Conservation (phyloP, 2,888 invertebrate genomes). For the Uloborus plumipes region DNA sequence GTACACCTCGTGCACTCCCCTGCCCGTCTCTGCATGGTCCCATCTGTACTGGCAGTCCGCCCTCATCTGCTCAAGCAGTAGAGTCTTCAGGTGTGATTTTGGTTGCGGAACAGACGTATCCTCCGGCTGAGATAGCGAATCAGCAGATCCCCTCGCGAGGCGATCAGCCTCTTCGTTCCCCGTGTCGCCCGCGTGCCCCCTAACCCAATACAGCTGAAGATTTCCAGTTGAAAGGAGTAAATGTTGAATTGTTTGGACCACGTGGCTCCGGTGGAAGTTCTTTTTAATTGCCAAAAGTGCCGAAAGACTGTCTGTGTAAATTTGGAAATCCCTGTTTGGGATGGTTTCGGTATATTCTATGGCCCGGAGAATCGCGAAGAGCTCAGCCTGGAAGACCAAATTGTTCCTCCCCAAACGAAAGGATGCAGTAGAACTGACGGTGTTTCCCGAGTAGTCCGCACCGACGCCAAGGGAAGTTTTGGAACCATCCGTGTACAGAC, state of each 20-base stretch:
- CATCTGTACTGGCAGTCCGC: neutral
- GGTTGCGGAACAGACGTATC: too few species aligned
- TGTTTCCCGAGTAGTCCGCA: neutral
- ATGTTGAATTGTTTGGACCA: too few species aligned
- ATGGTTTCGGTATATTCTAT: neutral
- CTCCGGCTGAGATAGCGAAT: too few species aligned
- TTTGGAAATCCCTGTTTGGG: neutral
- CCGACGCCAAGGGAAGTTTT: neutral
- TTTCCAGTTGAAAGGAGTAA: too few species aligned
- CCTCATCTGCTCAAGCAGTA: neutral
- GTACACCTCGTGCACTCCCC: neutral
- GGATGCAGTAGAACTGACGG: neutral
- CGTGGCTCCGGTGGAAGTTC: too few species aligned
- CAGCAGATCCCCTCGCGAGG: too few species aligned
- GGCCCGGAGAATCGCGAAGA: neutral
- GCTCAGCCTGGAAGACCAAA: neutral
- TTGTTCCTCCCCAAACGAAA: neutral
- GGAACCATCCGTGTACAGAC: neutral
- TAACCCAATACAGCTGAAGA: too few species aligned
- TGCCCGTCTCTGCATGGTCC: neutral
- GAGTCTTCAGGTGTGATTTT: neutral
- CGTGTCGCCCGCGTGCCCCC: too few species aligned
- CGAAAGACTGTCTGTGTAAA: neutral
- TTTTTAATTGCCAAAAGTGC: neutral
- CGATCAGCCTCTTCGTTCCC: too few species aligned